A percentile compares a stretch with the other conserved stretches of the same genome.
These are phyloP conservation scores for Sarcophaga variegata DNA, from an alignment of 2,888 invertebrate genomes.

Conservation along the genomic window DNA sequence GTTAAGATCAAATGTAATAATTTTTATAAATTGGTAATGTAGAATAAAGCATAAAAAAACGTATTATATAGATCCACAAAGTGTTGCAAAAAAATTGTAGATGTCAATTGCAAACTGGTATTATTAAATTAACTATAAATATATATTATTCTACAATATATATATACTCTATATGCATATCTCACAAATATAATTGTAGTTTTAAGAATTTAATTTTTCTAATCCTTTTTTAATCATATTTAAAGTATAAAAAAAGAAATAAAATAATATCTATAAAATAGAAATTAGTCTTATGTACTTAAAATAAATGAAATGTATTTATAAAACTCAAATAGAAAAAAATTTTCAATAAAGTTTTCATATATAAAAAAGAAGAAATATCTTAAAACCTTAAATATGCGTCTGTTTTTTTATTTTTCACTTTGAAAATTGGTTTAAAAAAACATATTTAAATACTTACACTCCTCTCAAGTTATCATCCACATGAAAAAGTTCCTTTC, in stretches of 20 bases:
- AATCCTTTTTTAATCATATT: not conserved
- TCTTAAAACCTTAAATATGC: conserved; percentile 46
- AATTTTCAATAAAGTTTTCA: conserved; percentile 57
- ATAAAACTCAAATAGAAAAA: conserved; percentile 19
- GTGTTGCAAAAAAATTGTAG: conserved; percentile 14
- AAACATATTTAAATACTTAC: conserved; percentile 5
- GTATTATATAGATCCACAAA: conserved; percentile 1
- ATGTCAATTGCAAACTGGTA: conserved; percentile 6
- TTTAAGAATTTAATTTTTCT: not conserved
- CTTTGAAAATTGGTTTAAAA: conserved; percentile 36
- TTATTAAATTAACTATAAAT: not conserved
- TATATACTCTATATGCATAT: not conserved
- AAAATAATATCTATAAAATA: not conserved
- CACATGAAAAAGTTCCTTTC: not conserved
- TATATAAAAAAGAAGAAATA: conserved; percentile 35
- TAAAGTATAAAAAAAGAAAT: not conserved
- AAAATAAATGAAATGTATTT: conserved; percentile 45
- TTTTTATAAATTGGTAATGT: conserved; percentile 24
- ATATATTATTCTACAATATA: not conserved
- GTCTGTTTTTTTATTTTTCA: conserved; percentile 59
- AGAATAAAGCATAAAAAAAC: not conserved
- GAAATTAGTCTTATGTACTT: conserved; percentile 26
- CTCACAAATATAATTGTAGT: not conserved
- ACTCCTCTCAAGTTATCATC: not conserved
- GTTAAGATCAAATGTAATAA: conserved; percentile 17